These are phyloP conservation scores for Synanthedon myopaeformis DNA, from an alignment of 2,888 invertebrate species.

Conservation along the genomic window DNA sequence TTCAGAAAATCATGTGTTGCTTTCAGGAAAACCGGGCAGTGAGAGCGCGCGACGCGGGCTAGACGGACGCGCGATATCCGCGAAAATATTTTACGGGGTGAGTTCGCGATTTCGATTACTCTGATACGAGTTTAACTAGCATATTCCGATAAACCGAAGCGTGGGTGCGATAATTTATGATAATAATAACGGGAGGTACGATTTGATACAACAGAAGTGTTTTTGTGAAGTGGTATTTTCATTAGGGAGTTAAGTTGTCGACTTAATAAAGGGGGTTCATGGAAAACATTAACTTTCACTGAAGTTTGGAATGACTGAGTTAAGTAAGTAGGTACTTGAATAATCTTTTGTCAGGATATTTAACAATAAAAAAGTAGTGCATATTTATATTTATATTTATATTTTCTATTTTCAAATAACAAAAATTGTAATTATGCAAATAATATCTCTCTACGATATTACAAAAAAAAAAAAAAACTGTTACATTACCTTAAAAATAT, in stretches of 20 bases:
- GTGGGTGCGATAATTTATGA: constrained; percentile 20
- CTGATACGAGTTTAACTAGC: neutral
- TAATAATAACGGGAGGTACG: constrained; percentile 21
- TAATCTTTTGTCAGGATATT: too few species aligned
- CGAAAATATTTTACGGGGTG: neutral
- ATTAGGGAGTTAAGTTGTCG: neutral
- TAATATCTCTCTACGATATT: too few species aligned
- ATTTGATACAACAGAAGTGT: neutral
- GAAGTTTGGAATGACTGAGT: constrained; percentile 56
- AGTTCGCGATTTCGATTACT: neutral
- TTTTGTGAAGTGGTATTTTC: neutral
- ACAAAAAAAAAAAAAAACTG: too few species aligned
- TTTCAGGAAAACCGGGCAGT: constrained; percentile 38
- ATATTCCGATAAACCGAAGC: constrained; percentile 27
- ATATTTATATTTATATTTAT: too few species aligned
- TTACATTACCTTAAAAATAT: too few species aligned
- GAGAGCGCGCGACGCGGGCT: constrained; percentile 13
- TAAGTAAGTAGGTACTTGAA: constrained; percentile 49
- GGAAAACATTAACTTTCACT: constrained; percentile 35
- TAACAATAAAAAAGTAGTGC: too few species aligned
- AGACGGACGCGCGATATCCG: constrained; percentile 22
- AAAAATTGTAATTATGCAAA: too few species aligned
- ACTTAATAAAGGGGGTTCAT: constrained; percentile 22
- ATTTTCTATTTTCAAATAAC: too few species aligned
- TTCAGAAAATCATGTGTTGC: constrained; percentile 62